phyloP scores from a whole-genome alignment of 2,797 vertebrate genomes.

The Epinephelus coioides region DNA sequence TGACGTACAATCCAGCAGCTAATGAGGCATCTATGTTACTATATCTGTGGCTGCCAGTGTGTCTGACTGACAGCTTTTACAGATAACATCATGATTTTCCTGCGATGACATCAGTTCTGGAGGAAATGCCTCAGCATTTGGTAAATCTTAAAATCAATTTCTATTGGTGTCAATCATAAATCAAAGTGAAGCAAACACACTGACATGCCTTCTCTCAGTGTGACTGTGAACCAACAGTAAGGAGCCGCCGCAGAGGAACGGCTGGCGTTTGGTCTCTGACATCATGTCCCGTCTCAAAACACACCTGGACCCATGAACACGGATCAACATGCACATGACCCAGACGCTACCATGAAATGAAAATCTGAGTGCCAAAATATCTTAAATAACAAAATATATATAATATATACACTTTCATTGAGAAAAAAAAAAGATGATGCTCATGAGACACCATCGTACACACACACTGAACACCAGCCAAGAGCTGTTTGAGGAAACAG shows the following conservation, averaged over 20 bases:
- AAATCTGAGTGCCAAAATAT: constrained; percentile 73
- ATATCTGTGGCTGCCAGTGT: constrained; percentile 26
- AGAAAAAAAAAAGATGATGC: constrained; percentile 24
- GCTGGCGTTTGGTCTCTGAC: constrained; percentile 51
- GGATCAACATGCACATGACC: constrained; percentile 54
- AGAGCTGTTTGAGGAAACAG: constrained; percentile 36
- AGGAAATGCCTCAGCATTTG: background rate
- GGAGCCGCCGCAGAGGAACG: constrained; percentile 19
- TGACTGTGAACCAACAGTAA: constrained; percentile 16
- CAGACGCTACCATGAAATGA: constrained; percentile 43
- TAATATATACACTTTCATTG: constrained; percentile 82
- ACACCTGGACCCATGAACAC: constrained; percentile 47
- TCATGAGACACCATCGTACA: constrained; percentile 24
- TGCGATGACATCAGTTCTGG: background rate
- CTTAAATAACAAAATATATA: constrained; percentile 87
- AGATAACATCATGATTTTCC: background rate
- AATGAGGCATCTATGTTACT: no score
- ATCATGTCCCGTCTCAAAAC: constrained; percentile 29
- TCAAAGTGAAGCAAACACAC: constrained; percentile 29
- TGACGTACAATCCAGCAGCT: no score
- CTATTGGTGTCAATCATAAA: background rate
- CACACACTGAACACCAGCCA: constrained; percentile 47
- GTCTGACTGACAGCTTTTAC: background rate
- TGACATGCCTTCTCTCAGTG: constrained; percentile 20
- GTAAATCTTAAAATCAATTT: background rate